A percentile compares a stretch with the other conserved stretches of the same genome.
phyloP scores from a whole-genome alignment of 2,888 invertebrate species.

The Eupithecia exiguata region DNA sequence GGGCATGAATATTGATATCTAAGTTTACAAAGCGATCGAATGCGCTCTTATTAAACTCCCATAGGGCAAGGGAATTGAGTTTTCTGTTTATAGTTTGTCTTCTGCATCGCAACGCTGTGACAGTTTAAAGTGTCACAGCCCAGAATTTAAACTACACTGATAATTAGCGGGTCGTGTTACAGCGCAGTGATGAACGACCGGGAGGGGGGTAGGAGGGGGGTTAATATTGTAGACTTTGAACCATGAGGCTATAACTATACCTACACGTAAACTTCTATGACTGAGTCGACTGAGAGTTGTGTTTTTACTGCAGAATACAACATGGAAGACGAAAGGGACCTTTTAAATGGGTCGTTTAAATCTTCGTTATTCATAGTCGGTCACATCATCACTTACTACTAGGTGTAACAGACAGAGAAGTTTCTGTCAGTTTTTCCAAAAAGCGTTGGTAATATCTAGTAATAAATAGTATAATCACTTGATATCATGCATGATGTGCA shows the following conservation, averaged over 20 bases:
- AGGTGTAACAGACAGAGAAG: too few relatives aligned
- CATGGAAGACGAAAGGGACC: not conserved
- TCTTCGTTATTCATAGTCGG: not conserved
- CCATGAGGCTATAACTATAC: not conserved
- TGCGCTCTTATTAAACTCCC: not conserved
- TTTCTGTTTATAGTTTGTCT: slow-evolving; percentile 9
- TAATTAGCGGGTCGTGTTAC: slow-evolving; percentile 50
- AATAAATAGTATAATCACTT: too few relatives aligned
- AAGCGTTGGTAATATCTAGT: too few relatives aligned
- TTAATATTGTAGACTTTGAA: slow-evolving; percentile 36
- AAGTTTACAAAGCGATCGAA: not conserved
- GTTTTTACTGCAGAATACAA: not conserved
- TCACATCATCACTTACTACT: too few relatives aligned
- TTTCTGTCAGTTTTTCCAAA: too few relatives aligned
- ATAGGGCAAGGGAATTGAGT: not conserved
- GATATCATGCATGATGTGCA: too few relatives aligned
- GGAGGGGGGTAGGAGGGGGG: slow-evolving; percentile 19
- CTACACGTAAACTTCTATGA: not conserved
- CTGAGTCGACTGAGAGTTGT: not conserved
- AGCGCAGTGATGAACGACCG: slow-evolving; percentile 47
- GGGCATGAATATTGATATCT: not conserved
- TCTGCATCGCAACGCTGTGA: slow-evolving; percentile 16
- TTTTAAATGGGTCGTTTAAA: not conserved
- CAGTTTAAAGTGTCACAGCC: slow-evolving; percentile 45
- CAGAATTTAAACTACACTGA: slow-evolving; percentile 51